phyloP scores from a whole-genome alignment of 2,888 invertebrate species.

The Zygaena filipendulae region DNA sequence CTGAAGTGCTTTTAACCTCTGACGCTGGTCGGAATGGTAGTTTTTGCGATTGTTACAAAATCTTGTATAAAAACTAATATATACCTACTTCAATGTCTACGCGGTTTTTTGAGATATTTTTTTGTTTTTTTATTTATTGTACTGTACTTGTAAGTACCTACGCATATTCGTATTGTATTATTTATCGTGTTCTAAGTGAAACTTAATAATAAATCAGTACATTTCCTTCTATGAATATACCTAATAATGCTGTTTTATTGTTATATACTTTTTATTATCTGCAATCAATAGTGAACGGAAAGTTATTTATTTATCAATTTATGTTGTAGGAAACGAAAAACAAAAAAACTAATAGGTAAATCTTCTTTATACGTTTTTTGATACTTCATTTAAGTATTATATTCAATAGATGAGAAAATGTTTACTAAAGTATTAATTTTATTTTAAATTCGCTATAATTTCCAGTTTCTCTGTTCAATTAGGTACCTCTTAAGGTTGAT shows the following conservation, averaged over 20 bases:
- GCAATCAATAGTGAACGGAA: too few relatives aligned
- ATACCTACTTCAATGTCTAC: too few relatives aligned
- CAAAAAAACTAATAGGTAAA: too few relatives aligned
- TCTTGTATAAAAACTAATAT: neutral
- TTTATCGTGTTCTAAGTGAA: slow-evolving; percentile 47
- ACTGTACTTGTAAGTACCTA: slow-evolving; percentile 24
- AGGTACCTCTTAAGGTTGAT: too few relatives aligned
- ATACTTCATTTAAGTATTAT: too few relatives aligned
- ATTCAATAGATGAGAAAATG: too few relatives aligned
- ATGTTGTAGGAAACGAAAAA: too few relatives aligned
- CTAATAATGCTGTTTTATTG: slow-evolving; percentile 9
- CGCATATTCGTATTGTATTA: slow-evolving; percentile 36
- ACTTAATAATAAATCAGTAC: slow-evolving; percentile 32
- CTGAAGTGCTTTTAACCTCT: neutral
- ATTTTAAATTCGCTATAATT: too few relatives aligned
- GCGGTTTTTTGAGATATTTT: neutral
- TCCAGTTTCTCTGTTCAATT: too few relatives aligned
- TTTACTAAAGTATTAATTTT: too few relatives aligned
- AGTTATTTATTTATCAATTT: too few relatives aligned
- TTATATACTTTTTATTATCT: slow-evolving; percentile 10
- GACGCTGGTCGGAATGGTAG: neutral
- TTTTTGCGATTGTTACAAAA: neutral
- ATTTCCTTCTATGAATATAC: slow-evolving; percentile 21
- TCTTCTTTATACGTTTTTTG: too few relatives aligned
- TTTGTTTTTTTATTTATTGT: slow-evolving; percentile 27